Evolutionary conservation across 35 echinoderm and acorn worm genomes (phyloP), one percentile per base, ranked within the genome.

Genomic region (Holothuria glaberrima): DNA sequence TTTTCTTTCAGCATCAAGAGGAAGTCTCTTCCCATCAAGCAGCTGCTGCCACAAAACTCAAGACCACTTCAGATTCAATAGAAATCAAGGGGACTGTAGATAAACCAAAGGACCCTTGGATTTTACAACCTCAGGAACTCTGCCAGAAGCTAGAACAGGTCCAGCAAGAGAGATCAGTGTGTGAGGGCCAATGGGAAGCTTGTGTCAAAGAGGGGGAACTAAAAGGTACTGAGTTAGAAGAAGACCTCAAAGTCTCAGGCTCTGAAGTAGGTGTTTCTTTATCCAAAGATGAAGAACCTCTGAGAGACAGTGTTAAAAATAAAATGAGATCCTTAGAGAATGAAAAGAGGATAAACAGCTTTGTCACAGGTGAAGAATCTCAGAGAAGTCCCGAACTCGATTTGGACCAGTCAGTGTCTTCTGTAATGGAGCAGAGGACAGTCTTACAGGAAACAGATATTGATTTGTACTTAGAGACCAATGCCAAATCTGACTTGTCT

Each of bases 101-200:
- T 48, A 78, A 78, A 52, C 74, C 74, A n/a, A 78, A 78, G 74
- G 74, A 78, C 74, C 74, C 74, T 12, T 78, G 74, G 74, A 78
- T 78, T 24, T 35, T 78, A 35, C 74, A 78, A 48, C 74, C 74
- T 48, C 74, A 78, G 74, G 74, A 78, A 78, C 74, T 78, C 20
- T 78, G 74, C 17, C 74, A 78, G 74, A 78, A 78, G 50, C 38
- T 78, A 21, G 46, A 78, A 78, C 50, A 48, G 50, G 74, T 78
- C 20, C 74, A 78, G 38, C 74, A 78, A 48, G 74, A 78, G n/a
- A 78, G 74, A 78, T 48, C 50, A 48, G 74, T 48, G 41, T 48
- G 50, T 26, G 74, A 48, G 6, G 20, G 29, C 38, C 38, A 78
- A 50, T 50, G 74, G 74, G 50, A 6, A 22, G 71, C 5, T 75